These are phyloP conservation scores for Tetraneura akinire DNA, from an alignment of 1,140 invertebrate genomes.

Conservation along the genomic window DNA sequence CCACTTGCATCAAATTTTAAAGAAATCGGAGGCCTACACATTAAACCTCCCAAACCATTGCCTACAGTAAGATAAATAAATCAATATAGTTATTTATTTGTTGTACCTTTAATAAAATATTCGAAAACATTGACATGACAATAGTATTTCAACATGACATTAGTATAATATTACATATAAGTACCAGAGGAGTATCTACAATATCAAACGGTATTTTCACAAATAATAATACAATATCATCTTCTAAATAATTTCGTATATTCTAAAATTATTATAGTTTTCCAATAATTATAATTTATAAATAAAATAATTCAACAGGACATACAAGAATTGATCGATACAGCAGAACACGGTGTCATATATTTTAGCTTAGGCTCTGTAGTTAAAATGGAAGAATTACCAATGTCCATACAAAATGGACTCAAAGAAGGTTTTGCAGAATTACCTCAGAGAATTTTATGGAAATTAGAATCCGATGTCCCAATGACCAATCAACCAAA, in stretches of 20 bases:
- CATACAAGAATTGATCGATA: conserved; percentile 53
- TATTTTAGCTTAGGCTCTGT: conserved; percentile 70
- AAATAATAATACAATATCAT: too few relatives aligned
- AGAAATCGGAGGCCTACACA: conserved; percentile 57
- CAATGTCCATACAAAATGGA: conserved; percentile 56
- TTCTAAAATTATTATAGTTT: too few relatives aligned
- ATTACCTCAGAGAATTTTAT: conserved; percentile 61
- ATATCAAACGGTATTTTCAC: too few relatives aligned
- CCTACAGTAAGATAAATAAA: conserved; percentile 57
- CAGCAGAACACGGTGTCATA: conserved; percentile 64
- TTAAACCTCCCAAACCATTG: conserved; percentile 55
- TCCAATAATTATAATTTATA: too few relatives aligned
- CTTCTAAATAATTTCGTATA: too few relatives aligned
- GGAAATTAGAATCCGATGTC: conserved; percentile 60
- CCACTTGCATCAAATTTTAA: conserved; percentile 58
- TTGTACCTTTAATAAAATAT: too few relatives aligned
- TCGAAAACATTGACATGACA: too few relatives aligned
- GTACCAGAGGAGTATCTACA: too few relatives aligned
- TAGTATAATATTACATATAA: too few relatives aligned
- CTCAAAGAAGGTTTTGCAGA: conserved; percentile 60
- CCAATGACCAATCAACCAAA: conserved; percentile 1
- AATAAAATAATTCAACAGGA: conserved; percentile 49
- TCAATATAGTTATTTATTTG: too few relatives aligned
- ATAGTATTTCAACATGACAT: too few relatives aligned
- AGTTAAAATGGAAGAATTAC: conserved; percentile 53